A percentile compares a stretch with the other conserved stretches of the same genome.
phyloP scores from a whole-genome alignment of 23 tunicate genomes.

The Pegea sp. region DNA sequence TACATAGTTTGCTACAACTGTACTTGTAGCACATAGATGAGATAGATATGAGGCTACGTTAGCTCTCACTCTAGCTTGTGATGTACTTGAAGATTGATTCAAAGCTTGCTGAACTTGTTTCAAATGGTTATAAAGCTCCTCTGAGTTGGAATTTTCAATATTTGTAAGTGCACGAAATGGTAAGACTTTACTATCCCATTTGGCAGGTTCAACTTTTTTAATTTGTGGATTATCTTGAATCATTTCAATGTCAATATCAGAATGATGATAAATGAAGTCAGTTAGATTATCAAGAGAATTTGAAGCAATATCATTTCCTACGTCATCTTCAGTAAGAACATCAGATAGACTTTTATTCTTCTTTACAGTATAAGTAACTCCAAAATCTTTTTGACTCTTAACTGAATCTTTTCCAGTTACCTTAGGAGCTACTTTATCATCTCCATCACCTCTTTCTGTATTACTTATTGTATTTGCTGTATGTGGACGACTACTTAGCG shows the following conservation, averaged over 20 bases:
- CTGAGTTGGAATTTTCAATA: slow-evolving; percentile 29
- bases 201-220: slow-evolving; percentile 19
- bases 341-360: neutral
- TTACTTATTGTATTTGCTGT: slow-evolving; percentile 5
- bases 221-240: slow-evolving; percentile 89
- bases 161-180: slow-evolving; percentile 42
- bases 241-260: slow-evolving; percentile 37
- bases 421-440: slow-evolving; percentile 1
- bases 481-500: slow-evolving; percentile 55
- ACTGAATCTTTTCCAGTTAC: slow-evolving; percentile 6
- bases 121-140: slow-evolving; percentile 48
- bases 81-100: slow-evolving; percentile 16
- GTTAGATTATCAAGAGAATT: slow-evolving; percentile 15
- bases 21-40: slow-evolving; percentile 29
- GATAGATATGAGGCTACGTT: slow-evolving; percentile 30
- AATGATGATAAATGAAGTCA: slow-evolving; percentile 44
- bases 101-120: slow-evolving; percentile 29
- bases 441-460: no score
- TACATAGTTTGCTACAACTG: slow-evolving; percentile 44
- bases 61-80: slow-evolving; percentile 16
- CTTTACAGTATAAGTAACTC: neutral
- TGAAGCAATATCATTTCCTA: neutral
- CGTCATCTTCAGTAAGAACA: neutral
- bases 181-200: slow-evolving; percentile 44
- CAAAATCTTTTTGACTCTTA: slow-evolving; percentile 3